phyloP scores from a whole-genome alignment of 2,113 vertebrate species.

The Camelus dromedarius region DNA sequence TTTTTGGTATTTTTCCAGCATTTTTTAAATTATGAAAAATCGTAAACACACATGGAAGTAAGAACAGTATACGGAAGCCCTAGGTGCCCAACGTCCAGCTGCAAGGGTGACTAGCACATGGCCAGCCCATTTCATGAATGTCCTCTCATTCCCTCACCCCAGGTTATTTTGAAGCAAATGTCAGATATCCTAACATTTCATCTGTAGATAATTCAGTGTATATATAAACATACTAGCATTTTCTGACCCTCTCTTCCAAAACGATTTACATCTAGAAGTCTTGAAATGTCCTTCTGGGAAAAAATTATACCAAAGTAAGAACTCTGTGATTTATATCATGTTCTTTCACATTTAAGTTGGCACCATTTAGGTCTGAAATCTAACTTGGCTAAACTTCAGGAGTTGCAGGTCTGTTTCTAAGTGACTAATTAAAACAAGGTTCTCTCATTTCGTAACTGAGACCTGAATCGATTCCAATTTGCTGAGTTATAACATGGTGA shows the following conservation, averaged over 20 bases:
- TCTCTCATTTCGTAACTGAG: not conserved
- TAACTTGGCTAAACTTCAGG: not conserved
- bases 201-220: not conserved
- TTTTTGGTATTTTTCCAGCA: not conserved
- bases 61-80: not conserved
- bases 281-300: not conserved
- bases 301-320: not conserved
- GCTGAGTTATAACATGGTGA: not conserved
- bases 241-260: not conserved
- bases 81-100: no score
- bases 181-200: not conserved
- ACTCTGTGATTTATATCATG: not conserved
- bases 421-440: not conserved
- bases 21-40: conserved; percentile 12
- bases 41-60: not conserved
- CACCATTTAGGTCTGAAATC: not conserved
- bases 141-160: not conserved
- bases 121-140: not conserved
- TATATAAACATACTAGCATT: not conserved
- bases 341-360: not conserved
- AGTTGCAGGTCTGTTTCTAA: not conserved
- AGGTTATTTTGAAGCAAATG: not conserved
- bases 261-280: not conserved
- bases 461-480: not conserved
- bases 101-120: not conserved